phyloP scores from a whole-genome alignment of 2,113 vertebrate species.

The Clarias batrachus region DNA sequence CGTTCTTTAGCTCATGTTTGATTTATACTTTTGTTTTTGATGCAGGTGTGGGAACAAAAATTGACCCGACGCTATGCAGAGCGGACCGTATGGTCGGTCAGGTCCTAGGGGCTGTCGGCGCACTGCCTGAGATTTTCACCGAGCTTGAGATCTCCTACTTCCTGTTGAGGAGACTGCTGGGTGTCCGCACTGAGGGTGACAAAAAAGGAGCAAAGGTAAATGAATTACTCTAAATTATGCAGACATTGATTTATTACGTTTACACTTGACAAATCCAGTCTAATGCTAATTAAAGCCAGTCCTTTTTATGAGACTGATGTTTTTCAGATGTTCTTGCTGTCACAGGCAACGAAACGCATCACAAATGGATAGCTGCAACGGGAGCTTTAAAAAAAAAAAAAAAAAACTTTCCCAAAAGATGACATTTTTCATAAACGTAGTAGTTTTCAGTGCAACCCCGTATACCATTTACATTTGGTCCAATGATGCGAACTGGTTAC shows the following conservation, averaged over 20 bases:
- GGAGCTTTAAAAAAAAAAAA: background rate
- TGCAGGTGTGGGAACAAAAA: constrained; percentile 95
- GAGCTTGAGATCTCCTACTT: constrained; percentile 98
- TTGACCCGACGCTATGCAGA: constrained; percentile 94
- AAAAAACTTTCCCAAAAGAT: background rate
- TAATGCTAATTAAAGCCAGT: background rate
- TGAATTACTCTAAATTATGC: background rate
- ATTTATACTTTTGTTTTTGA: background rate
- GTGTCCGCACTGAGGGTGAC: constrained; percentile 96
- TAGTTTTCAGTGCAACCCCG: background rate
- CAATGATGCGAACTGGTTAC: background rate
- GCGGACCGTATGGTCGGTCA: constrained; percentile 98
- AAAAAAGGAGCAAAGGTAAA: constrained; percentile 96
- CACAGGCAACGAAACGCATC: background rate
- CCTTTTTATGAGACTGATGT: background rate
- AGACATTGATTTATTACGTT: background rate
- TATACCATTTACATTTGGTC: background rate
- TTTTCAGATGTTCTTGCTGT: background rate
- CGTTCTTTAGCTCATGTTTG: background rate
- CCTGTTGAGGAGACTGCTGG: constrained; percentile 87
- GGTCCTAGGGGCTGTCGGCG: constrained; percentile 93
- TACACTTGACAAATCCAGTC: background rate
- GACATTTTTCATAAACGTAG: background rate
- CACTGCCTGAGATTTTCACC: constrained; percentile 96
- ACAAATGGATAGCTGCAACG: background rate